Evolutionary conservation across 2,113 vertebrate genomes (phyloP).

Genomic region (Smithornis capensis): DNA sequence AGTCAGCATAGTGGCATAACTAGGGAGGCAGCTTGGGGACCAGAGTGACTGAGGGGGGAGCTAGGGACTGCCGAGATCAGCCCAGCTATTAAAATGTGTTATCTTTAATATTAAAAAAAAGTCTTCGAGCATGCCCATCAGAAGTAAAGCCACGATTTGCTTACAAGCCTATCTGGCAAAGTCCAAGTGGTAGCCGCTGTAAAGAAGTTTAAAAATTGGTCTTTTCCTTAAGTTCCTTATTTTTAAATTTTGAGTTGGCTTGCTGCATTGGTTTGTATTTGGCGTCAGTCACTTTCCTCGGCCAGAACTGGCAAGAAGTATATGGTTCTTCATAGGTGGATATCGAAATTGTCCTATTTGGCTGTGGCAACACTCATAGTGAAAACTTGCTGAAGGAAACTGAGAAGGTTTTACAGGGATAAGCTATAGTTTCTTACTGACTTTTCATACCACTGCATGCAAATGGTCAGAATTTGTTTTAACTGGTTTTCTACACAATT

Average conservation of each 20-base stretch:
- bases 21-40: not conserved
- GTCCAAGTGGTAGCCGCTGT: not conserved
- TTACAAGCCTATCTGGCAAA: not conserved
- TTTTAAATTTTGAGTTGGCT: not conserved
- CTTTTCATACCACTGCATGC: not conserved
- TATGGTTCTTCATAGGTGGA: not conserved
- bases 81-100: not conserved
- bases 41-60: not conserved
- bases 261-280: not conserved
- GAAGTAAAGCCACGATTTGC: not conserved
- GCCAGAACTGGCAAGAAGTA: not conserved
- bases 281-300: not conserved
- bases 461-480: not conserved
- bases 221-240: not conserved
- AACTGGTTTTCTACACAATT: not conserved
- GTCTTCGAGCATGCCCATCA: rapidly evolving
- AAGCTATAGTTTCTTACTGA: not conserved
- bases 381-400: not conserved
- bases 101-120: not conserved
- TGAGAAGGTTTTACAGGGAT: not conserved
- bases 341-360: not conserved
- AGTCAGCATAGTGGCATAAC: not conserved
- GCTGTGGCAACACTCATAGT: not conserved
- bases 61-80: not conserved
- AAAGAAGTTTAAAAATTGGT: not conserved